These are phyloP conservation scores for Rhadina sibilatrix DNA, from an alignment of 2,113 vertebrate genomes.

Conservation along the genomic window DNA sequence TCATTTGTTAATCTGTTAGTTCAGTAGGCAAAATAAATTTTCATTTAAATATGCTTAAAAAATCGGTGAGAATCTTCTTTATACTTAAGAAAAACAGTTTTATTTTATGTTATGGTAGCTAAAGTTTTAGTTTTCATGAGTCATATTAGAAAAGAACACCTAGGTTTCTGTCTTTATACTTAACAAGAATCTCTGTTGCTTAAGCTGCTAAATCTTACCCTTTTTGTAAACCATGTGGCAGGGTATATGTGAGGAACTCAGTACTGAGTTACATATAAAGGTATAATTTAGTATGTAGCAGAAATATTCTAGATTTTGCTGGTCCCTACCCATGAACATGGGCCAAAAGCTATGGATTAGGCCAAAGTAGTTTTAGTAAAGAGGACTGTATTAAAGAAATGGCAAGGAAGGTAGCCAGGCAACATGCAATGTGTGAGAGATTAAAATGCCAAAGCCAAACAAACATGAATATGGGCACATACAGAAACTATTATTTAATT, in stretches of 20 bases:
- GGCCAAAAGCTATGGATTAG: not conserved
- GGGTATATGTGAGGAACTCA: not conserved
- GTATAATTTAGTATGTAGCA: not conserved
- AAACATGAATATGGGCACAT: not conserved
- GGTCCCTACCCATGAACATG: not conserved
- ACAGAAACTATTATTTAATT: not conserved
- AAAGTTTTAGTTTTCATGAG: not conserved
- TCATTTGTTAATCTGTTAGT: not conserved
- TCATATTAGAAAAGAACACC: not conserved
- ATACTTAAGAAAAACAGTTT: not conserved
- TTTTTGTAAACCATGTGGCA: not conserved
- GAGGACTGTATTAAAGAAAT: not conserved
- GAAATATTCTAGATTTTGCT: not conserved
- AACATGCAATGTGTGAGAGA: not conserved
- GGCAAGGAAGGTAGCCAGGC: not conserved
- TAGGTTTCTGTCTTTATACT: not conserved
- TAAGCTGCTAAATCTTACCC: not conserved
- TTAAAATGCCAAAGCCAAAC: not conserved
- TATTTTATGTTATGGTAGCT: not conserved
- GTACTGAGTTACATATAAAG: not conserved
- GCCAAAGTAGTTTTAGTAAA: not conserved
- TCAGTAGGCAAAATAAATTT: not conserved
- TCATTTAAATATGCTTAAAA: not conserved
- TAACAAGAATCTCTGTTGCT: not conserved
- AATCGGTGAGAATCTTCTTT: not conserved